Conservation (phyloP, 2,797 vertebrate species). For the Ctenochaetus hawaiiensis region DNA sequence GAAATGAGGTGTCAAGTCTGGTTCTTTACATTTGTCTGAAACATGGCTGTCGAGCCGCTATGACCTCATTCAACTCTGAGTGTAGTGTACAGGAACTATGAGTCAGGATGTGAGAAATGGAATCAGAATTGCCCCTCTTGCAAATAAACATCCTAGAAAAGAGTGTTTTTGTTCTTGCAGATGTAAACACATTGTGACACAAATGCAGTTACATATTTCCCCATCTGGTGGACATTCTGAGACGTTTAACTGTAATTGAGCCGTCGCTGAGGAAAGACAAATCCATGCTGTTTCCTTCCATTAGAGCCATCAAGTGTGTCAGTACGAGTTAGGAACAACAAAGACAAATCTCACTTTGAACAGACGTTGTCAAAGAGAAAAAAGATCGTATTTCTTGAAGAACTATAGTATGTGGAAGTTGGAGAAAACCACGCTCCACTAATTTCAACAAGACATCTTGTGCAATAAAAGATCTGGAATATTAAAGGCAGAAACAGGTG, state of each 20-base stretch:
- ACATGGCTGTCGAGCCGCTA: neutral
- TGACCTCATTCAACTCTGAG: conserved; percentile 28
- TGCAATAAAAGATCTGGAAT: neutral
- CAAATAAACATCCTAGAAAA: conserved; percentile 34
- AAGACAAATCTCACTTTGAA: neutral
- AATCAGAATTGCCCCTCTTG: conserved; percentile 4
- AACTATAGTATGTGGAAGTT: neutral
- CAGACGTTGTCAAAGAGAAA: neutral
- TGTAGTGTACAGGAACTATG: neutral
- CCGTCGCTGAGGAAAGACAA: conserved; percentile 18
- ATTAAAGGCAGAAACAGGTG: neutral
- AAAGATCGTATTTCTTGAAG: neutral
- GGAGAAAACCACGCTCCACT: neutral
- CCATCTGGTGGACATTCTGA: conserved; percentile 59
- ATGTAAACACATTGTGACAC: conserved; percentile 45
- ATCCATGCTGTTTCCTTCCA: conserved; percentile 38
- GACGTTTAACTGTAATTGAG: conserved; percentile 39
- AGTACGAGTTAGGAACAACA: conserved; percentile 6
- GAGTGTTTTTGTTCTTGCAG: conserved; percentile 3
- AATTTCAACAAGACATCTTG: conserved; percentile 13
- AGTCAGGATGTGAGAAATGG: neutral
- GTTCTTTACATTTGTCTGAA: conserved; percentile 29
- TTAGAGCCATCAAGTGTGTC: conserved; percentile 30
- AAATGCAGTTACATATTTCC: conserved; percentile 18
- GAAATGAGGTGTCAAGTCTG: conserved; percentile 51